A percentile compares a stretch with the other conserved stretches of the same genome.
These are phyloP conservation scores for Cebidichthys violaceus DNA, from an alignment of 2,113 vertebrate species.

Conservation along the genomic window DNA sequence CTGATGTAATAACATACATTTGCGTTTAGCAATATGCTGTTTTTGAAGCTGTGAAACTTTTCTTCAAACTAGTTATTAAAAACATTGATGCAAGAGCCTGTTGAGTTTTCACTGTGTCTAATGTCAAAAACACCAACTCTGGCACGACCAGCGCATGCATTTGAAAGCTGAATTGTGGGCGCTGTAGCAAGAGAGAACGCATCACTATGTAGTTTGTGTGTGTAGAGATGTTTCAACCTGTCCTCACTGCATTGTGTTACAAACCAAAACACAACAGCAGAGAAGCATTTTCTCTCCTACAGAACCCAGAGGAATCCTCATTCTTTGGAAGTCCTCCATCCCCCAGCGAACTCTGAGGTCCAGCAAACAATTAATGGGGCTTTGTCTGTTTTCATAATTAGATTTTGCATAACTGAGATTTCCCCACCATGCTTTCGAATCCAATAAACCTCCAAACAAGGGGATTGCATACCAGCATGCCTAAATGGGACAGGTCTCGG, in stretches of 20 bases:
- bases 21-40: not conserved
- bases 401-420: slow-evolving; percentile 44
- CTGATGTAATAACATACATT: not conserved
- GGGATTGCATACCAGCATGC: slow-evolving; percentile 30
- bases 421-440: slow-evolving; percentile 39
- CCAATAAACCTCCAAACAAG: slow-evolving; percentile 52
- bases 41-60: slow-evolving; percentile 42
- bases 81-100: slow-evolving; percentile 1
- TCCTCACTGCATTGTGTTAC: not conserved
- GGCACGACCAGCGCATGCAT: not conserved
- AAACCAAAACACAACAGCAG: slow-evolving; percentile 1
- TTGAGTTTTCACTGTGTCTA: slow-evolving; percentile 1
- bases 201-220: not conserved
- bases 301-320: not conserved
- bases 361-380: slow-evolving; percentile 29
- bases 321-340: not conserved
- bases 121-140: not conserved
- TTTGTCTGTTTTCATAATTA: slow-evolving; percentile 48
- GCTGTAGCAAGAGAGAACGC: not conserved
- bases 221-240: slow-evolving; percentile 13
- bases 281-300: not conserved
- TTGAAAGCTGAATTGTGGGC: not conserved
- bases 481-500: slow-evolving; percentile 22
- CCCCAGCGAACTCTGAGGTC: not conserved
- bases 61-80: slow-evolving; percentile 37